Percentiles rank a stretch among this genome's conserved stretches.
phyloP scores from a whole-genome alignment of 1,140 invertebrate genomes.

The Zaprionus vittiger region DNA sequence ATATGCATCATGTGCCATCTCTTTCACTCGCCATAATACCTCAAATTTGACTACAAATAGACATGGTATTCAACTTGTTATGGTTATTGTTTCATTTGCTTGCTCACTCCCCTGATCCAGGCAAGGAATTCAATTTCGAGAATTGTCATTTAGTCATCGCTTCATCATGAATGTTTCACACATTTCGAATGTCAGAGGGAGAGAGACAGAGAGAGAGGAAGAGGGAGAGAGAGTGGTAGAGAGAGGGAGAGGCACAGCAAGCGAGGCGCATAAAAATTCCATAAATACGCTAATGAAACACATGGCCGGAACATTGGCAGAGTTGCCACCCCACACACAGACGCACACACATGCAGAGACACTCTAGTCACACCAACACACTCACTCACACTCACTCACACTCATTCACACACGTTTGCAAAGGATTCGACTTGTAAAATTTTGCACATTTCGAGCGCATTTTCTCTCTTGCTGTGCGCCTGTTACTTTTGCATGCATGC shows the following conservation, averaged over 20 bases:
- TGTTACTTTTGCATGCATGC: slow-evolving; percentile 52
- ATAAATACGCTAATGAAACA: slow-evolving; percentile 80
- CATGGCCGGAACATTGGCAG: slow-evolving; percentile 47
- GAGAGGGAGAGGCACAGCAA: not conserved
- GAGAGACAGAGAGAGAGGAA: not conserved
- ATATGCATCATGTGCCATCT: too few species aligned
- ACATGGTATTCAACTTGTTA: too few species aligned
- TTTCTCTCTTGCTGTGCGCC: slow-evolving; percentile 44
- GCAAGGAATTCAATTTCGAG: slow-evolving; percentile 57
- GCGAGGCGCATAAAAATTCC: slow-evolving; percentile 67
- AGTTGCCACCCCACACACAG: slow-evolving; percentile 3
- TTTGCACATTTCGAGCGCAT: not conserved
- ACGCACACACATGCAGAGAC: not conserved
- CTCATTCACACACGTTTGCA: not conserved
- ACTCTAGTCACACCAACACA: not conserved
- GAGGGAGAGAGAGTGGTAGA: not conserved
- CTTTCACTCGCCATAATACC: too few species aligned
- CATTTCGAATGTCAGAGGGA: slow-evolving; percentile 54
- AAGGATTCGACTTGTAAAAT: not conserved
- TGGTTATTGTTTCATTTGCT: too few species aligned
- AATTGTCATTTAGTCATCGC: slow-evolving; percentile 39
- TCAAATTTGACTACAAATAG: too few species aligned
- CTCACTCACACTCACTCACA: not conserved
- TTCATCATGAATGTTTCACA: slow-evolving; percentile 55
- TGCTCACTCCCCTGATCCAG: not conserved